Base-by-base conservation (phyloP, 2,888 invertebrate genomes). In the Litoditis marina region DNA sequence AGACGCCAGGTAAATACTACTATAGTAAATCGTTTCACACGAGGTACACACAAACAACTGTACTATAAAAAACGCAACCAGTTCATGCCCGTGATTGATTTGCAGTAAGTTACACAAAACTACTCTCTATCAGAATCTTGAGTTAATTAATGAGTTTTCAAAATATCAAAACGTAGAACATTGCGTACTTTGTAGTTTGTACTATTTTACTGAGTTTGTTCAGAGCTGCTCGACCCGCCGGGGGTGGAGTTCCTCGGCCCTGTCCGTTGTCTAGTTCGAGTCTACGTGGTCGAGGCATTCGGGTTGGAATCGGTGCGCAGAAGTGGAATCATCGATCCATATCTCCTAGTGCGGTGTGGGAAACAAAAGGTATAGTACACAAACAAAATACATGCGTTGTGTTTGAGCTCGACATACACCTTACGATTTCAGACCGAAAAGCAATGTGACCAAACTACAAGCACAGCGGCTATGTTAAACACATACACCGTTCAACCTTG, bases 231-330 rank as follows among this genome's bases (percentile, higher is more conserved):
- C 1, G 60, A 55, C 11, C 71, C 71, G 36, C 67, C 78, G 0
- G 77, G 77, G 1, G 73, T 78, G 32, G 80, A 80, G 49, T 80
- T 80, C 53, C 50, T 66, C 13, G 75, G 66, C n/a, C 67, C 66
- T 0, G 63, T 65, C 0, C 39, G 60, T 34, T 68, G 73, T 60
- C 49, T 66, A 8, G 59, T 73, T 25, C 65, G 78, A n/a, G 69
- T 79, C 44, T 80, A 79, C 66, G 64, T 80, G 3, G 66, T 80
- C 32, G 73, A 76, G 28, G 80, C 80, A 25, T 65, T 58, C 19
- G 73, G 71, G 16, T 62, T 80, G 53, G 57, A 69, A 28, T 59
- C 67, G 39, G 62, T 51, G 54, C 63, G 65, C 11, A 28, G 56
- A 11, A 71, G 62, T n/a, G 76, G 76, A n/a, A 49, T 66, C 36